Conservation (phyloP, 2,797 vertebrate genomes). For the Gambelia wislizenii region DNA sequence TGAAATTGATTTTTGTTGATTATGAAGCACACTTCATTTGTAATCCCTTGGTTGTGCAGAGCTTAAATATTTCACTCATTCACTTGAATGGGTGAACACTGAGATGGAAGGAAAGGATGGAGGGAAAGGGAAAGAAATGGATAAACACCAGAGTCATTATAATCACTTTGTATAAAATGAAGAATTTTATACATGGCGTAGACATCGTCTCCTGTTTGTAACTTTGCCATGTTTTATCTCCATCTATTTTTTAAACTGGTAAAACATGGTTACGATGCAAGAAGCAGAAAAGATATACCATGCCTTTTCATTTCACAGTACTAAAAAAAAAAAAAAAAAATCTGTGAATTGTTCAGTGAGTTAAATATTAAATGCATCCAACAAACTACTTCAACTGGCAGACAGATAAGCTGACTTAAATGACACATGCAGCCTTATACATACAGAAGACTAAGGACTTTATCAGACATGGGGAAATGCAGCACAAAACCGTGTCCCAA, state of each 20-base stretch:
- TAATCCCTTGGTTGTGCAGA: conserved; percentile 4
- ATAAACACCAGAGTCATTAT: background rate
- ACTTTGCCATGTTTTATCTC: background rate
- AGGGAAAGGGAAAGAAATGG: background rate
- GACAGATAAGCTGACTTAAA: background rate
- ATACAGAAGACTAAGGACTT: background rate
- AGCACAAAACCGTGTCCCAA: too few relatives aligned
- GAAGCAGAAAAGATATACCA: background rate
- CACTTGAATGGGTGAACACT: conserved; percentile 16
- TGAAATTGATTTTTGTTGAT: background rate
- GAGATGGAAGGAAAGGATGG: background rate
- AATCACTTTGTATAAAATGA: background rate
- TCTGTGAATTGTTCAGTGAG: background rate
- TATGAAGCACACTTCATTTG: background rate
- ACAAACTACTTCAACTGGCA: background rate
- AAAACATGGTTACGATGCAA: background rate
- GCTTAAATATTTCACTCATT: background rate
- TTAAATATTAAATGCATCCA: background rate
- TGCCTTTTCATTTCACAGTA: background rate
- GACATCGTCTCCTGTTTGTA: background rate
- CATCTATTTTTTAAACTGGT: background rate
- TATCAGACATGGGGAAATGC: too few relatives aligned
- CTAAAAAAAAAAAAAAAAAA: background rate
- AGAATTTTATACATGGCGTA: too few relatives aligned
- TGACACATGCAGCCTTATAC: too few relatives aligned